A percentile compares a stretch with the other conserved stretches of the same genome.
These are phyloP conservation scores for Cryptomyrus ogoouensis DNA, from an alignment of 2,113 vertebrate genomes.

Conservation along the genomic window DNA sequence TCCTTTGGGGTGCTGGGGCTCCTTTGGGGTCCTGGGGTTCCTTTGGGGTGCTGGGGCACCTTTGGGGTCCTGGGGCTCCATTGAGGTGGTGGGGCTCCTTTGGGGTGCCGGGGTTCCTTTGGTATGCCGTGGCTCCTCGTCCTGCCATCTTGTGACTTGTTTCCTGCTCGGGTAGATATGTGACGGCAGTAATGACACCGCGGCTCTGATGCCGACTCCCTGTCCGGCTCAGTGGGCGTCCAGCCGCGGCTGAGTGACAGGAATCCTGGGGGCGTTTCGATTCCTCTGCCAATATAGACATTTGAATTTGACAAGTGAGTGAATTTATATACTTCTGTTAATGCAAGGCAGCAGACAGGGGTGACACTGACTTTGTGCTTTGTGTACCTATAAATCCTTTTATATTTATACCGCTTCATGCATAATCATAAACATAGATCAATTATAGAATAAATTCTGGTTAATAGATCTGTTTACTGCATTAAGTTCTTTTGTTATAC, in stretches of 20 bases:
- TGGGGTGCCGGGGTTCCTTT: not conserved
- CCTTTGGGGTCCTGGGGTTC: not conserved
- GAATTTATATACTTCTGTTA: not conserved
- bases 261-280: not conserved
- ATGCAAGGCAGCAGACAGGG: not conserved
- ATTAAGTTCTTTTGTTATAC: not conserved
- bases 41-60: not conserved
- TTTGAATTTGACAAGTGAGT: not conserved
- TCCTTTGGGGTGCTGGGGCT: no score
- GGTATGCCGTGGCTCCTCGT: not conserved
- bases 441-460: not conserved
- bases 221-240: not conserved
- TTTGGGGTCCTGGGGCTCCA: no score
- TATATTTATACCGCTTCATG: not conserved
- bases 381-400: not conserved
- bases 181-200: not conserved
- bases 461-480: not conserved
- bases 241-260: not conserved
- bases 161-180: not conserved
- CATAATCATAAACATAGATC: not conserved
- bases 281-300: not conserved
- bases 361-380: not conserved
- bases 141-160: not conserved
- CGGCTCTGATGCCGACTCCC: not conserved
- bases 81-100: no score